Conservation (phyloP, 2,797 vertebrate species). For the Steatocranus sp. region DNA sequence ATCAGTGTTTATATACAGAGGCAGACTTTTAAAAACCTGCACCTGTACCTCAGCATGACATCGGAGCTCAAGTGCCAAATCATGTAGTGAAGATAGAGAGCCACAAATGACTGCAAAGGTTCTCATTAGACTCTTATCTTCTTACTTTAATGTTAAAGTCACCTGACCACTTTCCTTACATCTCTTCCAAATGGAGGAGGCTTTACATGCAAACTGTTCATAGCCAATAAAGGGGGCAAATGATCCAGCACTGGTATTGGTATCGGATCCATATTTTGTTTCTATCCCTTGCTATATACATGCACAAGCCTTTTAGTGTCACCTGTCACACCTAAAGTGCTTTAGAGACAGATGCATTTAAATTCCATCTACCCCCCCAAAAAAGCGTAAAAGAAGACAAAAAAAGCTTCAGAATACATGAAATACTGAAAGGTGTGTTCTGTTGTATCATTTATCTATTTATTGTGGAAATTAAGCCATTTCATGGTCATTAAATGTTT, state of each 20-base stretch:
- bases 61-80: neutral
- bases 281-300: neutral
- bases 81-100: neutral
- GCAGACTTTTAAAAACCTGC: neutral
- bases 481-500: neutral
- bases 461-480: neutral
- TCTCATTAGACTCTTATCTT: neutral
- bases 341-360: neutral
- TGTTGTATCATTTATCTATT: fast-evolving
- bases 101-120: neutral
- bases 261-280: neutral
- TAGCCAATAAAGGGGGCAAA: neutral
- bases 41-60: neutral
- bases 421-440: neutral
- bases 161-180: neutral
- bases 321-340: neutral
- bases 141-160: neutral
- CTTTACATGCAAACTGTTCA: neutral
- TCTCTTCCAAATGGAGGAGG: neutral
- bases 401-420: fast-evolving
- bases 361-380: fast-evolving
- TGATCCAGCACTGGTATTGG: fast-evolving
- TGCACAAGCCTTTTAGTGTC: neutral
- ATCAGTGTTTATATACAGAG: neutral
- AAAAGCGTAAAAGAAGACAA: fast-evolving